Percentiles rank a stretch among this genome's conserved stretches.
Conservation (phyloP, 2,113 vertebrate genomes). For the Carassius auratus region DNA sequence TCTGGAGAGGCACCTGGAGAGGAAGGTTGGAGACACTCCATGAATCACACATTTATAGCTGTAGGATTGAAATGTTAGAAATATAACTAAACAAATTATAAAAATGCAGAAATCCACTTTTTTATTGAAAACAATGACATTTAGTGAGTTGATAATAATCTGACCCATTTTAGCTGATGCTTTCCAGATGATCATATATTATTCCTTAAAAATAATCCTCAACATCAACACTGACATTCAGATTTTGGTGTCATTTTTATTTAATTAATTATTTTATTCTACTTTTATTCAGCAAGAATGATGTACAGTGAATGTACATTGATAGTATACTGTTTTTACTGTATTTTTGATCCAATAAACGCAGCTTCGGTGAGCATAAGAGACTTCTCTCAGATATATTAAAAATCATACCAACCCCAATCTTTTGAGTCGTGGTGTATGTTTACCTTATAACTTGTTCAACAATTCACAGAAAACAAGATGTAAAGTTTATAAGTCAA, state of each 20-base stretch:
- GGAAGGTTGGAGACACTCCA: conserved; percentile 80
- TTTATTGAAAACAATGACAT: neutral
- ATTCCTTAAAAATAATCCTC: neutral
- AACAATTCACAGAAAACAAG: neutral
- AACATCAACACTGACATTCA: neutral
- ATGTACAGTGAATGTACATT: neutral
- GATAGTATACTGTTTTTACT: no score
- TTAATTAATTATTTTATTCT: no score
- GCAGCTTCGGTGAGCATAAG: no score
- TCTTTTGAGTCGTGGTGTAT: no score
- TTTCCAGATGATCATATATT: neutral
- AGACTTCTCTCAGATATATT: no score
- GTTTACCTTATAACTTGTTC: no score
- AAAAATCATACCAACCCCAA: no score
- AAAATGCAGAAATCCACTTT: neutral
- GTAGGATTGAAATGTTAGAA: neutral
- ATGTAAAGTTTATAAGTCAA: neutral
- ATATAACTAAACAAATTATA: neutral
- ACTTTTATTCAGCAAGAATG: neutral
- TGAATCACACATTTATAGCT: neutral
- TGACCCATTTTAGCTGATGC: neutral
- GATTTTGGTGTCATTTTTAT: neutral
- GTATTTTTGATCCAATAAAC: no score
- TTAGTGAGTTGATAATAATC: neutral
- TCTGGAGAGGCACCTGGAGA: conserved; percentile 92